Evolutionary conservation across 2,797 vertebrate genomes (phyloP).

Genomic region (Labeo calbasu): DNA sequence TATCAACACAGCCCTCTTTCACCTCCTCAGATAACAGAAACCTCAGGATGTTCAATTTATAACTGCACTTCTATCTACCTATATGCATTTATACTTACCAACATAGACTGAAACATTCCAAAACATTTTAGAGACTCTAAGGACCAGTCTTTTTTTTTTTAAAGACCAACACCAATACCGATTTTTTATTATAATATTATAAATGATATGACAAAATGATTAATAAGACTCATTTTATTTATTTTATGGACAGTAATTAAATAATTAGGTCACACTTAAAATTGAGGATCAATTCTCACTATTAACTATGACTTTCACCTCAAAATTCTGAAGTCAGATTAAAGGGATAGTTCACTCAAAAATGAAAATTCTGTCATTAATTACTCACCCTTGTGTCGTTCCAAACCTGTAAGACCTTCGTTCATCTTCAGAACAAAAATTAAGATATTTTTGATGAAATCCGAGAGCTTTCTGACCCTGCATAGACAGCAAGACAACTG

Average conservation of each 20-base stretch:
- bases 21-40: neutral
- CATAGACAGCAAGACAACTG: too few species aligned
- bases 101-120: neutral
- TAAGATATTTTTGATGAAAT: too few species aligned
- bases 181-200: neutral
- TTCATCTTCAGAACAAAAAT: too few species aligned
- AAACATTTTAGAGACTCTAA: too few species aligned
- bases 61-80: neutral
- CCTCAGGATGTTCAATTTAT: constrained; percentile 15
- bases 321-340: neutral
- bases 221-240: neutral
- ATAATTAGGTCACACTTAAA: neutral
- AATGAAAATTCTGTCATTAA: too few species aligned
- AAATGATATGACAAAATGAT: neutral
- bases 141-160: neutral
- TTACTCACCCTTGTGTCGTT: too few species aligned
- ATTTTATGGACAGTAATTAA: neutral
- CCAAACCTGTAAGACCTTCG: too few species aligned
- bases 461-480: too few species aligned
- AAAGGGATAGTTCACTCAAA: too few species aligned
- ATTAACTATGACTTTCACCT: neutral
- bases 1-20: constrained; percentile 25
- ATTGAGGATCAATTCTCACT: neutral
- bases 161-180: neutral
- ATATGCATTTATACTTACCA: neutral